Evolutionary conservation across 2,113 vertebrate genomes (phyloP).

Genomic region (Pelecanoides urinatrix): DNA sequence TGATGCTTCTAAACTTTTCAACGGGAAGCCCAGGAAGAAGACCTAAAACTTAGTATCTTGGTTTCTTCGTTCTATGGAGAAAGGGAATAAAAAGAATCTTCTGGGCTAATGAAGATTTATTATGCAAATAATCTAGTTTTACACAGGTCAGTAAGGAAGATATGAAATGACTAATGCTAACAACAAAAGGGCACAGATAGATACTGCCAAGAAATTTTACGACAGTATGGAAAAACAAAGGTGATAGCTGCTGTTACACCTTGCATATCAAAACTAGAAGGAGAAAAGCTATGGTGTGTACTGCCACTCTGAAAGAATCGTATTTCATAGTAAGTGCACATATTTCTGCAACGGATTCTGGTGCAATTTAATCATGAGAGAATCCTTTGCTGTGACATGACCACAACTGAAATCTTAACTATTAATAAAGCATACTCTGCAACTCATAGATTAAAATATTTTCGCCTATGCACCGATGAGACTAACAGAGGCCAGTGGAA

Average conservation of each 20-base stretch:
- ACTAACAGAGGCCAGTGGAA: not conserved
- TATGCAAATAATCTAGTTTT: not conserved
- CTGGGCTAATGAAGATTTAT: not conserved
- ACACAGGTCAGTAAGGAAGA: not conserved
- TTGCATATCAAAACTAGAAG: not conserved
- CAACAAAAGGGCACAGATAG: not conserved
- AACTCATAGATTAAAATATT: not conserved
- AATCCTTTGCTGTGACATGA: not conserved
- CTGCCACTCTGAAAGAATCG: not conserved
- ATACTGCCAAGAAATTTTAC: not conserved
- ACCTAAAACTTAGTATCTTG: not conserved
- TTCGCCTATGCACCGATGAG: not conserved
- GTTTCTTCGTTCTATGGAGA: not conserved
- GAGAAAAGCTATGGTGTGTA: not conserved
- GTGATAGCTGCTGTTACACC: not conserved
- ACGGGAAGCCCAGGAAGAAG: not conserved
- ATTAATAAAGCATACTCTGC: not conserved
- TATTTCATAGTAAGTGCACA: not conserved
- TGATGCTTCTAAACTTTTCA: not conserved
- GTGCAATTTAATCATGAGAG: not conserved
- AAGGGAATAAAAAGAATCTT: not conserved
- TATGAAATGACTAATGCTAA: not conserved
- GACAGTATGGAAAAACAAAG: not conserved
- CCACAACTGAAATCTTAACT: not conserved
- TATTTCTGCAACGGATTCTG: not conserved